phyloP scores from a whole-genome alignment of 2,888 invertebrate genomes.

The Sceliomorpha sp. region DNA sequence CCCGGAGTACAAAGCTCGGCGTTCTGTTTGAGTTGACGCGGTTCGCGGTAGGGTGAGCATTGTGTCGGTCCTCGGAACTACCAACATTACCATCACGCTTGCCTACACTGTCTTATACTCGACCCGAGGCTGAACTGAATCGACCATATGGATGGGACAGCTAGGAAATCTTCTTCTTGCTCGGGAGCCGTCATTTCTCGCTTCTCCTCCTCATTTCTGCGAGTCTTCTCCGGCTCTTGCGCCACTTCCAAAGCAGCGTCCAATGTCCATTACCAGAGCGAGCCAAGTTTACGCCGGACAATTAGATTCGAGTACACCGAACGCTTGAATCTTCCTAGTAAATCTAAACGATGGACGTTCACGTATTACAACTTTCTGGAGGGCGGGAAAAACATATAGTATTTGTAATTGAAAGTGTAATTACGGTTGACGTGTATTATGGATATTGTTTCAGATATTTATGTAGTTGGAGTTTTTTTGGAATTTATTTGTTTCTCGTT shows the following conservation, averaged over 20 bases:
- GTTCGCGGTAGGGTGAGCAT: constrained; percentile 69
- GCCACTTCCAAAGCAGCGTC: constrained; percentile 63
- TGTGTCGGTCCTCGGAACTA: constrained; percentile 67
- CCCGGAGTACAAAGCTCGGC: constrained; percentile 64
- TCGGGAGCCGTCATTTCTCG: constrained; percentile 61
- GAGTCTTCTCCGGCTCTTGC: constrained; percentile 55
- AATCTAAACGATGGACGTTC: no score
- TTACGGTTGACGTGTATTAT: no score
- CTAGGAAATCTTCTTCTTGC: constrained; percentile 69
- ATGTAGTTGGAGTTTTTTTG: no score
- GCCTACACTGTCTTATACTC: constrained; percentile 60
- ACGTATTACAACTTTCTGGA: no score
- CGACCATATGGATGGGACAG: constrained; percentile 69
- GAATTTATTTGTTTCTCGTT: no score
- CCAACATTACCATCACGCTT: constrained; percentile 52
- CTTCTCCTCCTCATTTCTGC: constrained; percentile 46
- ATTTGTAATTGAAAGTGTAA: no score
- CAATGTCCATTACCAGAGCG: constrained; percentile 53
- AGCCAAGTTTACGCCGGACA: constrained; percentile 47
- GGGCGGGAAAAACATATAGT: no score
- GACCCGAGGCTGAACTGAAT: constrained; percentile 61
- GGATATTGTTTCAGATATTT: no score
- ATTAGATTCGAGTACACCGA: constrained; percentile 42
- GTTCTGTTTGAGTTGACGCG: constrained; percentile 66
- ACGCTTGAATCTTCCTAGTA: no score